Evolutionary conservation across 2,113 vertebrate genomes (phyloP).

Genomic region (Phylloscopus trochilus): DNA sequence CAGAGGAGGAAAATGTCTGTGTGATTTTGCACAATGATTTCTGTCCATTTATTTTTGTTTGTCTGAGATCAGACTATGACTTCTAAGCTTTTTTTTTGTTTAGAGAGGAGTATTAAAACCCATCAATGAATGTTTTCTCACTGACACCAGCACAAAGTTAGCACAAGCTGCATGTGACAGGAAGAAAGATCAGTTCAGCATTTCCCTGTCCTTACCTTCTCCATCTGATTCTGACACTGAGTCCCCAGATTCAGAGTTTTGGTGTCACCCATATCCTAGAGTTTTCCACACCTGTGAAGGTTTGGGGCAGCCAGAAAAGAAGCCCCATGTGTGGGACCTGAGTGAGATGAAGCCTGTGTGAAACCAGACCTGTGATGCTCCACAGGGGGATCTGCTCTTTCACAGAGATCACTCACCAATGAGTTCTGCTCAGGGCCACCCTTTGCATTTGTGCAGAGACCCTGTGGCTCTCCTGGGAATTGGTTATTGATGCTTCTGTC

Average conservation of each 20-base stretch:
- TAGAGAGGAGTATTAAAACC: background rate
- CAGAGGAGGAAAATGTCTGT: background rate
- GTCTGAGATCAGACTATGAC: background rate
- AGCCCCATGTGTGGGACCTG: rapidly evolving
- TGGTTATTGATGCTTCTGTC: background rate
- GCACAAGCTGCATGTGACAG: background rate
- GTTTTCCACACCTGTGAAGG: background rate
- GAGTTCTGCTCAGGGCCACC: background rate
- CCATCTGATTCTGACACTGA: rapidly evolving
- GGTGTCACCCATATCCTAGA: background rate
- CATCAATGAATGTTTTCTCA: background rate
- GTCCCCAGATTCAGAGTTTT: background rate
- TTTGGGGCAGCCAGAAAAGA: background rate
- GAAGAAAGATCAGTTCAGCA: background rate
- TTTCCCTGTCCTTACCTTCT: background rate
- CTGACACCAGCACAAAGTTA: background rate
- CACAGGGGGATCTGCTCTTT: background rate
- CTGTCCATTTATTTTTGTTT: background rate
- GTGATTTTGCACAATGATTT: background rate
- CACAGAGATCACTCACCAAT: background rate
- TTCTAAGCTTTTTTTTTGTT: background rate
- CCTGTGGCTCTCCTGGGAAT: background rate
- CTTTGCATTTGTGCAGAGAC: background rate
- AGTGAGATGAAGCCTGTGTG: background rate
- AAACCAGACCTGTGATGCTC: background rate